A percentile compares a stretch with the other conserved stretches of the same genome.
Conservation (phyloP, 2,888 invertebrate species). For the Drosophila rubida region DNA sequence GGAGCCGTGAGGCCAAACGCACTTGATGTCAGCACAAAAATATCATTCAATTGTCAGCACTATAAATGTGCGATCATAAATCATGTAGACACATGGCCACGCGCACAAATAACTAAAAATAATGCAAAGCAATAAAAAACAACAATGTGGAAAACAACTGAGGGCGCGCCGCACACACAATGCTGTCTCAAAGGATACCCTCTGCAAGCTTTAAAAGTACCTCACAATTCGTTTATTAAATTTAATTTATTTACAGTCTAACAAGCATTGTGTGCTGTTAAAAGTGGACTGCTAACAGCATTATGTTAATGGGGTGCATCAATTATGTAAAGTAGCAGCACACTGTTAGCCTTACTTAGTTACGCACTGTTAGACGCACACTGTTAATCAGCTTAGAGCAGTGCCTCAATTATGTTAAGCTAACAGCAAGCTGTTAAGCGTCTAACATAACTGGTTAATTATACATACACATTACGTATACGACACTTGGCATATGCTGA, state of each 20-base stretch:
- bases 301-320: no score
- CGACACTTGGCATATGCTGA: background rate
- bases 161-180: background rate
- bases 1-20: constrained; percentile 18
- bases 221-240: background rate
- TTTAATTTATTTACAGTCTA: no score
- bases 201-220: background rate
- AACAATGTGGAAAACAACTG: constrained; percentile 13
- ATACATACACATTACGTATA: background rate
- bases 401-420: background rate
- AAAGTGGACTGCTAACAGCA: background rate
- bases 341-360: background rate
- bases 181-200: constrained; percentile 6
- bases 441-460: background rate
- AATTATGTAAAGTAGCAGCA: background rate
- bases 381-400: background rate
- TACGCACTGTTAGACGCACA: background rate
- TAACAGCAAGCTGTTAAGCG: background rate
- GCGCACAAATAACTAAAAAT: constrained; percentile 58
- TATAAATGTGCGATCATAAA: constrained; percentile 77
- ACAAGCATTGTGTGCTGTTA: background rate
- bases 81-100: constrained; percentile 65
- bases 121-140: constrained; percentile 61
- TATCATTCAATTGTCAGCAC: constrained; percentile 78
- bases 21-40: constrained; percentile 58